phyloP scores from a whole-genome alignment of 2,888 invertebrate species.

The Biston betularia region DNA sequence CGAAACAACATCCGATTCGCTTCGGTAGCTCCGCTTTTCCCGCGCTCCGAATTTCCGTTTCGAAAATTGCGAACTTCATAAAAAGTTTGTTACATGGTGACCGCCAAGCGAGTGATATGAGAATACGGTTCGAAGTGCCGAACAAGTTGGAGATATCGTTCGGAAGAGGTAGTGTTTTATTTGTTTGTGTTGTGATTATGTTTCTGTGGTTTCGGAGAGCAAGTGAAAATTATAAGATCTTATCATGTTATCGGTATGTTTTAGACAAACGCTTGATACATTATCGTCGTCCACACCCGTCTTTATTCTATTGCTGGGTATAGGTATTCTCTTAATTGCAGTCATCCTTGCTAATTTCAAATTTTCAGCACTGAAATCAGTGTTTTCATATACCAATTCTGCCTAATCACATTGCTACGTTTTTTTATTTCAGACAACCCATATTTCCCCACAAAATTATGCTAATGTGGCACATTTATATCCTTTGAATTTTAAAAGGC shows the following conservation, averaged over 20 bases:
- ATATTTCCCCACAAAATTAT: conserved; percentile 10
- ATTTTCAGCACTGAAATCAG: neutral
- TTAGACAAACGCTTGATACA: conserved; percentile 6
- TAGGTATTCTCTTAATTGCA: no score
- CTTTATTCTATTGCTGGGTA: no score
- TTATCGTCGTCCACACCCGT: neutral
- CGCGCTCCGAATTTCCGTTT: conserved; percentile 39
- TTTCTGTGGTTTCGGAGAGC: conserved; percentile 35
- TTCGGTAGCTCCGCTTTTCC: conserved; percentile 56
- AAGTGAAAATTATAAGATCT: conserved; percentile 33
- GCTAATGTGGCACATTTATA: conserved; percentile 2
- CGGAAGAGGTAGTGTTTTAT: conserved; percentile 71
- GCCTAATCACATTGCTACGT: neutral
- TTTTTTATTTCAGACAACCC: conserved; percentile 3
- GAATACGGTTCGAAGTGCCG: conserved; percentile 82
- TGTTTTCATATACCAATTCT: neutral
- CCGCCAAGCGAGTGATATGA: conserved; percentile 72
- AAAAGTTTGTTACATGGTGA: conserved; percentile 44
- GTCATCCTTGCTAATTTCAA: neutral
- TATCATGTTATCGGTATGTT: conserved; percentile 12
- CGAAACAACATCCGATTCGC: conserved; percentile 71
- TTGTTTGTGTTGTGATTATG: conserved; percentile 45
- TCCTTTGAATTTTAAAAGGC: conserved; percentile 16
- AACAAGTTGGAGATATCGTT: conserved; percentile 84
- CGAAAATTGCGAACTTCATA: conserved; percentile 41